Percentiles rank a stretch among this genome's conserved stretches.
Evolutionary conservation across 2,888 invertebrate species (phyloP).

Genomic region (Odontothrips loti): DNA sequence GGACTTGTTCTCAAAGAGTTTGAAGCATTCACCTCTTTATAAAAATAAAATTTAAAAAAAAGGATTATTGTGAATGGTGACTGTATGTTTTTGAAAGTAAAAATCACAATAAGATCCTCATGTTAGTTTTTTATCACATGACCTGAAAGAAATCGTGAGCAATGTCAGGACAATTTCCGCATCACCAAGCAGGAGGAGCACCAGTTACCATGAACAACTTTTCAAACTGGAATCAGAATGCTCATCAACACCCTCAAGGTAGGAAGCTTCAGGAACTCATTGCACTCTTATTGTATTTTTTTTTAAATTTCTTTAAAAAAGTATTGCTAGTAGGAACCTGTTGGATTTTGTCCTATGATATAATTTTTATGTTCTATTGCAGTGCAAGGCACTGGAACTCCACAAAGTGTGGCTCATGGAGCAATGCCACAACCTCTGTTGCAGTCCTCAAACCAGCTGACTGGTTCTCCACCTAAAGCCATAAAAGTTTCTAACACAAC

Average conservation of each 20-base stretch:
- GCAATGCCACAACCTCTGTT: not conserved
- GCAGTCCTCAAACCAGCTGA: not conserved
- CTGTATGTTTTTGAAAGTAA: too few relatives aligned
- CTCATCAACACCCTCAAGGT: conserved; percentile 1
- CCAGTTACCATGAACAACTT: not conserved
- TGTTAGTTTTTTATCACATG: not conserved
- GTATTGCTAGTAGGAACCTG: not conserved
- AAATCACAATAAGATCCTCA: too few relatives aligned
- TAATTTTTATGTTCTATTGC: not conserved
- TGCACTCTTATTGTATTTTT: not conserved
- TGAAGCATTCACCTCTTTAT: too few relatives aligned
- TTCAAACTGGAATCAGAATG: not conserved
- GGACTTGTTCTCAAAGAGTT: too few relatives aligned
- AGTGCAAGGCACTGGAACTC: not conserved
- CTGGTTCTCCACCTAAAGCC: not conserved
- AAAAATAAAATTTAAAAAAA: too few relatives aligned
- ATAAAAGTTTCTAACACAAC: not conserved
- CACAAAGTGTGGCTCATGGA: not conserved
- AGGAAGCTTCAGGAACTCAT: too few relatives aligned
- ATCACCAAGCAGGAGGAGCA: not conserved
- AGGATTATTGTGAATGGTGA: too few relatives aligned
- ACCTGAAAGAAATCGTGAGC: not conserved
- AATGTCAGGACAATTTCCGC: conserved; percentile 1
- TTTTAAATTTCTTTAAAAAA: not conserved
- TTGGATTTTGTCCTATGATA: not conserved